Percentiles rank a stretch among this genome's conserved stretches.
phyloP scores from a whole-genome alignment of 2,888 invertebrate species.

The Chirona hameri region DNA sequence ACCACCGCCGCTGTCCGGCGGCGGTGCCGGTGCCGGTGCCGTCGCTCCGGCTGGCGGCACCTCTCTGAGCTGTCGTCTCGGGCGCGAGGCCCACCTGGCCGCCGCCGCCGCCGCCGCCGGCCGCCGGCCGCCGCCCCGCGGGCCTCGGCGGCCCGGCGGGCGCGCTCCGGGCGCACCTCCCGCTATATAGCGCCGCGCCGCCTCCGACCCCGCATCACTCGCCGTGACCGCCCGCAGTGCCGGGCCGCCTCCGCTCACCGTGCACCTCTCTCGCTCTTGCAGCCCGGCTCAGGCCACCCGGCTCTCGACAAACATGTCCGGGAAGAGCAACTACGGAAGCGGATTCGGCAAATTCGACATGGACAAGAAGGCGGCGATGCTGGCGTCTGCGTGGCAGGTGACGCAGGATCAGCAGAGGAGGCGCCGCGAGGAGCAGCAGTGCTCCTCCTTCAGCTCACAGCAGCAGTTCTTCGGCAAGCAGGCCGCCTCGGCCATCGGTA shows the following conservation, averaged over 20 bases:
- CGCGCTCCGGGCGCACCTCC: neutral
- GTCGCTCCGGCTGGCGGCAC: too few species aligned
- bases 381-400: slow-evolving; percentile 25
- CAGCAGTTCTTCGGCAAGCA: slow-evolving; percentile 28
- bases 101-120: neutral
- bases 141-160: neutral
- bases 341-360: slow-evolving; percentile 12
- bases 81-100: too few species aligned
- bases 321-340: neutral
- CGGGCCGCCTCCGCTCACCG: neutral
- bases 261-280: neutral
- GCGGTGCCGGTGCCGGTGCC: too few species aligned
- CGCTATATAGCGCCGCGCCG: neutral
- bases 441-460: slow-evolving; percentile 2
- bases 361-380: slow-evolving; percentile 29
- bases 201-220: neutral
- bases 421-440: slow-evolving; percentile 8
- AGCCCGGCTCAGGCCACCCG: neutral
- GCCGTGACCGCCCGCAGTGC: neutral
- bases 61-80: too few species aligned
- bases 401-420: slow-evolving; percentile 25
- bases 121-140: neutral
- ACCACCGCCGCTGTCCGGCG: too few species aligned
- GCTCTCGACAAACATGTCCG: neutral
- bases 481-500: neutral